Conservation (phyloP, 2,888 invertebrate genomes). For the Sialis fuliginosa region DNA sequence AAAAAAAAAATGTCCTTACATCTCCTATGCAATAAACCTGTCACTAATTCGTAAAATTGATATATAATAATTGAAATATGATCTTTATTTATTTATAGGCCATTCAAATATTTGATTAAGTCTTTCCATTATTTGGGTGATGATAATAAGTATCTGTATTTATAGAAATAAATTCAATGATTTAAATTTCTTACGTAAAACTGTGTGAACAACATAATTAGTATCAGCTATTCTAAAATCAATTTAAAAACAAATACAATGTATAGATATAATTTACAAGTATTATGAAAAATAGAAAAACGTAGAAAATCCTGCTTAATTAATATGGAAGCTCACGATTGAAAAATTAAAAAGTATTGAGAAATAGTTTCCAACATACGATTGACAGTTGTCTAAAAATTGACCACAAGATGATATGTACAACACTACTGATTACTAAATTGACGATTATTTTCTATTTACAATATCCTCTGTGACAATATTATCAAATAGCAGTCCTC, state of each 20-base stretch:
- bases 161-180: no score
- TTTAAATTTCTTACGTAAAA: no score
- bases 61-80: no score
- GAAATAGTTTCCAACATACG: neutral
- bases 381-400: constrained; percentile 1
- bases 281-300: neutral
- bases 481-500: constrained; percentile 1
- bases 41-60: no score
- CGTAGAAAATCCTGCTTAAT: constrained; percentile 3
- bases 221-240: neutral
- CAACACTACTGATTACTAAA: neutral
- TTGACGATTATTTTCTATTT: neutral
- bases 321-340: constrained; percentile 6
- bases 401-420: constrained; percentile 4
- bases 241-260: neutral
- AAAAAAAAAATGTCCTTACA: no score
- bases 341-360: constrained; percentile 1
- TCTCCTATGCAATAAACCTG: no score
- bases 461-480: neutral
- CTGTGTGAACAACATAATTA: no score
- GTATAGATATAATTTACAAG: neutral
- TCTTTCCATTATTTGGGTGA: no score
- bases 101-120: no score
- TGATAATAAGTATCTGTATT: no score
- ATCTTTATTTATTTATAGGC: no score